Conservation (phyloP, 2,797 vertebrate species). For the Fistularia commersonii region DNA sequence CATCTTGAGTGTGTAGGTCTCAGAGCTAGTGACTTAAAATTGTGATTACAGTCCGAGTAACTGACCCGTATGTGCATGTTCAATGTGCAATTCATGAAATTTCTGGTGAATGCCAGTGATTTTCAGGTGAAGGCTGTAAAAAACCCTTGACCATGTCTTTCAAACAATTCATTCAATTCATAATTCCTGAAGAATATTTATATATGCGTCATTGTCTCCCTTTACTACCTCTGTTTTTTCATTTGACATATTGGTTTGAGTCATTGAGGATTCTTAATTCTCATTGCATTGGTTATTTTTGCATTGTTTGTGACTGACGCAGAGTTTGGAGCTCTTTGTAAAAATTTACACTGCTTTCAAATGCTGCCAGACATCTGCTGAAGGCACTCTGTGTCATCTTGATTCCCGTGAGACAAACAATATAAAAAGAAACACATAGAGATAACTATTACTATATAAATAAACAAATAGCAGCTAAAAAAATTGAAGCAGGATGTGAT, state of each 20-base stretch:
- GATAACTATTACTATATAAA: too few relatives aligned
- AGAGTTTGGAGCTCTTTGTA: not conserved
- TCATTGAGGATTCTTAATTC: constrained; percentile 21
- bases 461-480: not conserved
- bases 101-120: too few relatives aligned
- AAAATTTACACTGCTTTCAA: not conserved
- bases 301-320: constrained; percentile 2
- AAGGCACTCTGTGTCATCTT: not conserved
- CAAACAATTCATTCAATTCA: too few relatives aligned
- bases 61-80: too few relatives aligned
- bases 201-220: constrained; percentile 21
- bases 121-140: too few relatives aligned
- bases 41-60: too few relatives aligned
- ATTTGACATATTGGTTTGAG: constrained; percentile 10
- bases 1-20: not conserved
- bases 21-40: too few relatives aligned
- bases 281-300: constrained; percentile 5
- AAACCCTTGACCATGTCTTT: too few relatives aligned
- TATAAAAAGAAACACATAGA: too few relatives aligned
- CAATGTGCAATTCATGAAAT: too few relatives aligned
- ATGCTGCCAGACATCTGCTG: not conserved
- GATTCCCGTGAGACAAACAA: too few relatives aligned
- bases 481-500: constrained; percentile 4
- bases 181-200: not conserved
- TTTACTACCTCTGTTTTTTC: constrained; percentile 20